These are phyloP conservation scores for Brachyhypopomus gauderio DNA, from an alignment of 2,113 vertebrate species.

Conservation along the genomic window DNA sequence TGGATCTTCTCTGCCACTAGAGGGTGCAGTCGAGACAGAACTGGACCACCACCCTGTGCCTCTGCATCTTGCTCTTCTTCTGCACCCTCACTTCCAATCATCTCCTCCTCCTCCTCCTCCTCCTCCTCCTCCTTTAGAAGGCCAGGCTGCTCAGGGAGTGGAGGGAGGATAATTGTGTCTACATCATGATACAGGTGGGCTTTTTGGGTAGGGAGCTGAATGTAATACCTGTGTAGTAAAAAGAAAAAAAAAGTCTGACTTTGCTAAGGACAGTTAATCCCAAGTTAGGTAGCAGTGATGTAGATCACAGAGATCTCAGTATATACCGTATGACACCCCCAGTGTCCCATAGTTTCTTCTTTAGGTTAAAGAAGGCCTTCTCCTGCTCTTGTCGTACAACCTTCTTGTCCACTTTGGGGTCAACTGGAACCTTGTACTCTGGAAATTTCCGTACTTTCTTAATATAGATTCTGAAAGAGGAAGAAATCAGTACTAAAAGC, in stretches of 20 bases:
- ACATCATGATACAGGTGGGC: slow-evolving; percentile 85
- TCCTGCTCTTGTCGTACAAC: slow-evolving; percentile 85
- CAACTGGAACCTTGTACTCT: slow-evolving; percentile 81
- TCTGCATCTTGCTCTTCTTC: slow-evolving; percentile 28
- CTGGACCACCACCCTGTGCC: slow-evolving; percentile 70
- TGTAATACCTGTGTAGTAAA: slow-evolving; percentile 76
- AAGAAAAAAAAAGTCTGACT: not conserved
- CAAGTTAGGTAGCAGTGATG: not conserved
- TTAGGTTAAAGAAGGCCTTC: slow-evolving; percentile 83
- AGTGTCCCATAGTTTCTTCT: slow-evolving; percentile 80
- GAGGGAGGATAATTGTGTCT: slow-evolving; percentile 70
- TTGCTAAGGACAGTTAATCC: not conserved
- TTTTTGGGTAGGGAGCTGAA: slow-evolving; percentile 84
- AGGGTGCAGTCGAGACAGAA: slow-evolving; percentile 83
- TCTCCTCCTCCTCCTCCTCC: slow-evolving; percentile 56
- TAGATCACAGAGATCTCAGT: not conserved
- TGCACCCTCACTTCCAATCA: slow-evolving; percentile 45
- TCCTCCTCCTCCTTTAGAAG: slow-evolving; percentile 71
- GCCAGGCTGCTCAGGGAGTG: slow-evolving; percentile 70
- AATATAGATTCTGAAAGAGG: slow-evolving; percentile 81
- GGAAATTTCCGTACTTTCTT: slow-evolving; percentile 87
- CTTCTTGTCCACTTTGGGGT: slow-evolving; percentile 85
- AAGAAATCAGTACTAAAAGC: not conserved
- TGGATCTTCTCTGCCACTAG: slow-evolving; percentile 83
- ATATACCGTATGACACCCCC: slow-evolving; percentile 81